Evolutionary conservation across 2,888 invertebrate species (phyloP), one percentile per base, ranked within the genome.

Genomic region (Argyresthia albistria): DNA sequence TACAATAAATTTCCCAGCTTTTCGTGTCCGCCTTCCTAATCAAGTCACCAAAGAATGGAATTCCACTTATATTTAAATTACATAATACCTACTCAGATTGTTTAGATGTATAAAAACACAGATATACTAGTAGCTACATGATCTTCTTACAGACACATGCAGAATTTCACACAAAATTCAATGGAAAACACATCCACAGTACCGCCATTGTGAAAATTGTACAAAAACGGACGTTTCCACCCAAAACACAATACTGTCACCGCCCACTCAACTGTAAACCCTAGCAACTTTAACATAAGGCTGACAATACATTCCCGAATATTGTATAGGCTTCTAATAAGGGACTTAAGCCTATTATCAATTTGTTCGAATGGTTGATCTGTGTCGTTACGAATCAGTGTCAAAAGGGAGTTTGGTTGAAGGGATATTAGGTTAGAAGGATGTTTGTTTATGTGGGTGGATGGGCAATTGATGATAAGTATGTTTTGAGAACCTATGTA

Each of bases 321-420:
- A 39, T 39, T 39, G 39, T 39, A 39, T 39, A n/a, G n/a, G n/a
- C 39, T 39, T 9, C 8, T 11, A 39, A 39, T 9, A 43, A 51
- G 55, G 56, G 55, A 43, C 56, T 56, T 59, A 59, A 59, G 57
- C 60, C 60, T 57, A 58, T 60, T 59, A 60, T 55, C 53, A 55
- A 55, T 54, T 49, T 54, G 46, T 46, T 10, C 46, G 25, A 6
- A 25, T 6, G 2, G 25, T 25, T 25, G 25, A 46, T 7, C 46
- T 25, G 46, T 35, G 46, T 35, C 45, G 15, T 39, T 8, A 39
- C 39, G n/a, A 39, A 39, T 39, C 39, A 39, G 4, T 25, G 25
- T 25, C 25, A 25, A 25, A 25, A 2, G 25, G 25, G 25, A 25
- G 25, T 25, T 25, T 6, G 25, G 25, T 25, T 25, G 39, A 39